Conservation (phyloP, 2,113 vertebrate species). For the Ancistrus triradiatus region DNA sequence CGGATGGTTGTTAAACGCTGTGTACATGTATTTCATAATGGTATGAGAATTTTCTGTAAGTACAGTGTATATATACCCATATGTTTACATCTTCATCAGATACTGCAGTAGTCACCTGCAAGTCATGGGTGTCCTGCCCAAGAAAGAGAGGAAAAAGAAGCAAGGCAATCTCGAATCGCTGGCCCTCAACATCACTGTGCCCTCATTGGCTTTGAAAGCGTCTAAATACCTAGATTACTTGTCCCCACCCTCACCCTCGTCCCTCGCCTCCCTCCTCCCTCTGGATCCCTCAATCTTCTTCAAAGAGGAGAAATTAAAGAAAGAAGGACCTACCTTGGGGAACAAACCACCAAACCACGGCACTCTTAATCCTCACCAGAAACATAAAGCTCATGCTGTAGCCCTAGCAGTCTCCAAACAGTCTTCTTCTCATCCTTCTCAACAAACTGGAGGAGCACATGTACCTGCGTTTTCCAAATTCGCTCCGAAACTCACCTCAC, state of each 20-base stretch:
- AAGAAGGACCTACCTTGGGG: slow-evolving; percentile 70
- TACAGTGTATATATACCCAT: no score
- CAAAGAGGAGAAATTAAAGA: slow-evolving; percentile 55
- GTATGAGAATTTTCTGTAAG: no score
- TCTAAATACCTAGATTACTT: slow-evolving; percentile 78
- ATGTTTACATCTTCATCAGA: slow-evolving; percentile 68
- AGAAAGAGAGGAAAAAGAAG: slow-evolving; percentile 93
- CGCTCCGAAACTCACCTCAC: not conserved
- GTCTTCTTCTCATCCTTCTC: slow-evolving; percentile 60
- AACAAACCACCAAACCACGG: slow-evolving; percentile 80
- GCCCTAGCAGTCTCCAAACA: slow-evolving; percentile 42
- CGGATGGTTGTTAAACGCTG: no score
- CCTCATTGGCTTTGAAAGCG: slow-evolving; percentile 79
- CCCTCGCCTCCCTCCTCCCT: slow-evolving; percentile 69
- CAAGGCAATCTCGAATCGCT: slow-evolving; percentile 79
- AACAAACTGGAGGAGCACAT: slow-evolving; percentile 17
- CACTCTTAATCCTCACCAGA: slow-evolving; percentile 73
- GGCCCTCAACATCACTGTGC: slow-evolving; percentile 82
- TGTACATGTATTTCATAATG: no score
- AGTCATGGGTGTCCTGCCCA: slow-evolving; percentile 88
- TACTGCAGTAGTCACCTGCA: slow-evolving; percentile 91
- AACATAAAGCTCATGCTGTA: slow-evolving; percentile 63
- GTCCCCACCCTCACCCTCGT: slow-evolving; percentile 72
- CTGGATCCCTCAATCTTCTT: slow-evolving; percentile 83
- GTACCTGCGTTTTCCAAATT: slow-evolving; percentile 9